phyloP scores from a whole-genome alignment of 2,888 invertebrate genomes.

The Aleiodes leptofemur region DNA sequence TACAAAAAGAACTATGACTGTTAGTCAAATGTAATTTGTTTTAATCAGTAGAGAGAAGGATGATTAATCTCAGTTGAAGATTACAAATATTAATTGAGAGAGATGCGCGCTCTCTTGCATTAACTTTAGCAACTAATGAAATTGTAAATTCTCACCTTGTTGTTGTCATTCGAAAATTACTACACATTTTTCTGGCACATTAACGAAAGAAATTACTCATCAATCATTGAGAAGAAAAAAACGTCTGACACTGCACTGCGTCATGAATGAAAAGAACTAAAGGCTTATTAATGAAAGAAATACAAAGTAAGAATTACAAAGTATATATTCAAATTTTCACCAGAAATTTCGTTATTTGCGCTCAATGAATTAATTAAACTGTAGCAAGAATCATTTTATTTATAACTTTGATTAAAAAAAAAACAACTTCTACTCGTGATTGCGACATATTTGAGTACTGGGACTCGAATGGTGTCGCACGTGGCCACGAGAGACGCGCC shows the following conservation, averaged over 20 bases:
- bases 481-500: conserved; percentile 67
- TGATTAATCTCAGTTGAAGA: too few relatives aligned
- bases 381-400: background rate
- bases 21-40: too few relatives aligned
- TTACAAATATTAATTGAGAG: too few relatives aligned
- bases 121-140: background rate
- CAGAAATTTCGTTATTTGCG: background rate
- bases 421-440: background rate
- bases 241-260: conserved; percentile 21
- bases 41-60: too few relatives aligned
- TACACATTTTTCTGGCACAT: conserved; percentile 3
- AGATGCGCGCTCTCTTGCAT: too few relatives aligned
- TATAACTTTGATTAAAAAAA: conserved; percentile 8
- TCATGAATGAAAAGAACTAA: conserved; percentile 7
- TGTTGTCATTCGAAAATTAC: background rate
- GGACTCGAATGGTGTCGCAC: conserved; percentile 55
- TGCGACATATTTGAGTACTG: conserved; percentile 25
- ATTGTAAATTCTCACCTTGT: conserved; percentile 10
- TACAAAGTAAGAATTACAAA: background rate
- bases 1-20: background rate
- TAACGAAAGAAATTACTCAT: background rate
- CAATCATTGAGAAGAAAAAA: background rate
- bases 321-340: background rate
- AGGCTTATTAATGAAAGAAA: background rate
- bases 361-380: too few relatives aligned